Base-by-base conservation (phyloP, 2,113 vertebrate species). In the Myotis yumanensis region DNA sequence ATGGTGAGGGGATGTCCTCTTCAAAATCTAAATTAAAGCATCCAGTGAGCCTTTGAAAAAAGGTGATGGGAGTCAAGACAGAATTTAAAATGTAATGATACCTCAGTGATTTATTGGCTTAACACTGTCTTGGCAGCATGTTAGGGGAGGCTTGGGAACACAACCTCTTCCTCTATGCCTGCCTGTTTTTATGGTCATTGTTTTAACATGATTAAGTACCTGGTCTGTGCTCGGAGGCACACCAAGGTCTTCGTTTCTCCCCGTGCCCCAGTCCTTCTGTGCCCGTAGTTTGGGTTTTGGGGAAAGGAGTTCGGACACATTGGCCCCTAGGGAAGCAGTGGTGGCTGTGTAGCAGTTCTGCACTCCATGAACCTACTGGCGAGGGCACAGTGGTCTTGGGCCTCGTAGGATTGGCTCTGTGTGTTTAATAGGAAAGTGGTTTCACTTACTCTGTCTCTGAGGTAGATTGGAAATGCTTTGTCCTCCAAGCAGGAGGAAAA, bases 81-180 rank as follows among this genome's bases (percentile, higher is more conserved):
- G 80, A 89, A 22, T 75, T 95, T 94, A 87, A 91, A 89, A 77
- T 54, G 68, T 68, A 92, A 96, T 46, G 92, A 80, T 79, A 84
- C 28, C 35, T 92, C 66, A 3, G 4, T 97, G 76, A 96, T 97
- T 96, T 96, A 95, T 83, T 92, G 32, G 62, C 43, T 22, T 96
- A 91, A 40, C 37, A 7, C 35, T 82, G 88, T 97, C 57, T 96
- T 94, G 82, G 76, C 62, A 73, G 62, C 35, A 43, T 14, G 73
- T 86, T 95, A 73, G 43, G 15, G 92, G 73, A 96, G 66, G 30
- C 23, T 57, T 28, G 77, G 6, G 81, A 72, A 15, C 66, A 48
- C 90, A 90, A 81, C 32, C 35, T 57, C 96, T 96, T 89, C 71
- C 51, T 96, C 87, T 95, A 69, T 82, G 88, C 37, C 35, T 46